phyloP scores from a whole-genome alignment of 2,888 invertebrate genomes.

The Habroteleia sp. region DNA sequence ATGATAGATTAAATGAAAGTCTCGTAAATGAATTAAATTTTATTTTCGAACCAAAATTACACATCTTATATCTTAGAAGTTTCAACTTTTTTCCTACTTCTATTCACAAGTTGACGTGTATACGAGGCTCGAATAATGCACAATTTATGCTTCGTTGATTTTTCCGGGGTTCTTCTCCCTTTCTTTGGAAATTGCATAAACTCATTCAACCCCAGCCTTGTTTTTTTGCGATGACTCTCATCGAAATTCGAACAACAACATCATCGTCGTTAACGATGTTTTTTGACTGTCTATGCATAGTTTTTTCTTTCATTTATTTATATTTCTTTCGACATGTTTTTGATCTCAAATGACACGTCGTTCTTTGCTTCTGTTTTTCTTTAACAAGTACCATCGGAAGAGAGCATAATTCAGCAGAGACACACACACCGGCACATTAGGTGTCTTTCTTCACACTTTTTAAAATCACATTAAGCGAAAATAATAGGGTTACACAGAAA shows the following conservation, averaged over 20 bases:
- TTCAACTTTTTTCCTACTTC: conserved; percentile 35
- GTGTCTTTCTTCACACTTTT: conserved; percentile 51
- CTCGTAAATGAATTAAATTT: background rate
- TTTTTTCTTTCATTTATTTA: conserved; percentile 38
- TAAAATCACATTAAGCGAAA: conserved; percentile 44
- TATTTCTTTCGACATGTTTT: conserved; percentile 21
- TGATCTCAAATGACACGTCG: conserved; percentile 15
- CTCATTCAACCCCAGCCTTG: conserved; percentile 35
- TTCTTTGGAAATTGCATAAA: conserved; percentile 53
- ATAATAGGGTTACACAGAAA: conserved; percentile 37
- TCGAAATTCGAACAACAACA: conserved; percentile 23
- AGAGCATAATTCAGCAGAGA: conserved; percentile 26
- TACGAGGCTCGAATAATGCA: conserved; percentile 55
- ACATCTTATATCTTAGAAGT: conserved; percentile 4
- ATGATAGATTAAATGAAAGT: background rate
- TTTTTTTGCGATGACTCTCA: conserved; percentile 32
- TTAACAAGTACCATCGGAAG: conserved; percentile 25
- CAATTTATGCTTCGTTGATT: conserved; percentile 70
- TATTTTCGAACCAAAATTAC: conserved; percentile 32
- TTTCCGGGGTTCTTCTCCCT: conserved; percentile 70
- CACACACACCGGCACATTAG: conserved; percentile 2
- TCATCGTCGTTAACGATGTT: conserved; percentile 29
- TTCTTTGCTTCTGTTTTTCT: conserved; percentile 27
- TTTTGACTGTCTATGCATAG: background rate
- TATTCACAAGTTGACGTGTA: conserved; percentile 65